These are phyloP conservation scores for Phocides pigmalion DNA, from an alignment of 1,140 invertebrate genomes.

Conservation along the genomic window DNA sequence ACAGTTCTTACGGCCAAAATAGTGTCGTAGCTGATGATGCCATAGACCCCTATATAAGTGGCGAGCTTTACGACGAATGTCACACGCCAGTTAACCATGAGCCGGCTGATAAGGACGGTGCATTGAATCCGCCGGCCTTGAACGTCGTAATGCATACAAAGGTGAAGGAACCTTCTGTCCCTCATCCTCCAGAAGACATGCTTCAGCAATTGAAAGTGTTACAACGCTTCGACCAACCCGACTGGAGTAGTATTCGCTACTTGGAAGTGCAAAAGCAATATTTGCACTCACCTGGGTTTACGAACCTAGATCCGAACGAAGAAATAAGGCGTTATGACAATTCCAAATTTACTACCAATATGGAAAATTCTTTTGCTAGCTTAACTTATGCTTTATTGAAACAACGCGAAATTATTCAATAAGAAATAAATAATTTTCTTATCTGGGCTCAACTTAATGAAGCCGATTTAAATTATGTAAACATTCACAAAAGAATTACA, in stretches of 20 bases:
- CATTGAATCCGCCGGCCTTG: neutral
- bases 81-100: neutral
- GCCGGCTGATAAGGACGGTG: neutral
- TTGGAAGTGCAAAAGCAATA: constrained; percentile 9
- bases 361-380: constrained; percentile 16
- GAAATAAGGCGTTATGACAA: constrained; percentile 15
- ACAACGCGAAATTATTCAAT: constrained; percentile 7
- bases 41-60: constrained; percentile 2
- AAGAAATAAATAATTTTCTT: constrained; percentile 11
- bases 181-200: no score
- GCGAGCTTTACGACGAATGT: constrained; percentile 6
- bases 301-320: neutral
- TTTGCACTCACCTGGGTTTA: neutral
- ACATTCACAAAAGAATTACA: constrained; percentile 9
- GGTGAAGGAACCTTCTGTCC: no score
- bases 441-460: constrained; percentile 12
- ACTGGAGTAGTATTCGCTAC: constrained; percentile 7
- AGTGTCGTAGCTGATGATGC: no score
- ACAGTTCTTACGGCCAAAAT: no score
- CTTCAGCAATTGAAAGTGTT: neutral
- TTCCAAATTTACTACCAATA: constrained; percentile 2
- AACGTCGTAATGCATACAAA: constrained; percentile 7
- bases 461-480: constrained; percentile 4
- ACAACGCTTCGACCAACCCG: constrained; percentile 4
- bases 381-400: constrained; percentile 12